These are phyloP conservation scores for Gulo gulo DNA, from an alignment of 2,113 vertebrate genomes.

Conservation along the genomic window DNA sequence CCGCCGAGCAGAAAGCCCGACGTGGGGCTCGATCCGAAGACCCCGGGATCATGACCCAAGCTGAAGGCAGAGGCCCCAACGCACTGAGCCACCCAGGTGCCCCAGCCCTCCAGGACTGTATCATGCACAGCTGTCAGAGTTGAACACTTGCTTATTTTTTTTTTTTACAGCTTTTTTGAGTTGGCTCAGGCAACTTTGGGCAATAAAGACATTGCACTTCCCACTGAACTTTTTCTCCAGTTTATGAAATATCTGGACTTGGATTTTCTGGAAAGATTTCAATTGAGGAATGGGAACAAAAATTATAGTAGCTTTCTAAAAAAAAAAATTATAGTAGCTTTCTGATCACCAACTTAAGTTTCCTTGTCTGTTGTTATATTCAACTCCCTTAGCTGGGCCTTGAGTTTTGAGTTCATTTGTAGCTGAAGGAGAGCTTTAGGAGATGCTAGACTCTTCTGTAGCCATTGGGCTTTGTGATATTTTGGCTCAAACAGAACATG, in stretches of 20 bases:
- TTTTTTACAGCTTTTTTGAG: conserved; percentile 91
- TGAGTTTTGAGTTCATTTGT: conserved; percentile 94
- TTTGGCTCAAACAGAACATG: conserved; percentile 94
- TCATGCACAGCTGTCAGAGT: conserved; percentile 90
- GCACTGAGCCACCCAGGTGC: no score
- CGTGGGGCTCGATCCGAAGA: no score
- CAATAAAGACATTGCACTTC: conserved; percentile 91
- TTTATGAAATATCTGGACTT: conserved; percentile 91
- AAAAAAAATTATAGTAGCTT: conserved; percentile 94
- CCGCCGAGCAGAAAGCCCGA: no score
- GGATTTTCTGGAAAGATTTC: conserved; percentile 95
- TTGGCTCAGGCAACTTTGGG: conserved; percentile 94
- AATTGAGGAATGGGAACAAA: conserved; percentile 93
- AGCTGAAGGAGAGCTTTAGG: conserved; percentile 93
- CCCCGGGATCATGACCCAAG: no score
- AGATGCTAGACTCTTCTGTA: conserved; percentile 88
- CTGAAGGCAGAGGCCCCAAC: no score
- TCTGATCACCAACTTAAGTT: conserved; percentile 91
- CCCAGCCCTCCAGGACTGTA: conserved; percentile 86
- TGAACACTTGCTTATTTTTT: conserved; percentile 92
- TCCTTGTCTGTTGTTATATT: conserved; percentile 95
- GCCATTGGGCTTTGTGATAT: conserved; percentile 92
- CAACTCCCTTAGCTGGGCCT: conserved; percentile 92
- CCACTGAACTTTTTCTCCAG: conserved; percentile 88
- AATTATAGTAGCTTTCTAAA: conserved; percentile 95